Base-by-base conservation (phyloP, 2,113 vertebrate genomes). In the Brienomyrus brachyistius region DNA sequence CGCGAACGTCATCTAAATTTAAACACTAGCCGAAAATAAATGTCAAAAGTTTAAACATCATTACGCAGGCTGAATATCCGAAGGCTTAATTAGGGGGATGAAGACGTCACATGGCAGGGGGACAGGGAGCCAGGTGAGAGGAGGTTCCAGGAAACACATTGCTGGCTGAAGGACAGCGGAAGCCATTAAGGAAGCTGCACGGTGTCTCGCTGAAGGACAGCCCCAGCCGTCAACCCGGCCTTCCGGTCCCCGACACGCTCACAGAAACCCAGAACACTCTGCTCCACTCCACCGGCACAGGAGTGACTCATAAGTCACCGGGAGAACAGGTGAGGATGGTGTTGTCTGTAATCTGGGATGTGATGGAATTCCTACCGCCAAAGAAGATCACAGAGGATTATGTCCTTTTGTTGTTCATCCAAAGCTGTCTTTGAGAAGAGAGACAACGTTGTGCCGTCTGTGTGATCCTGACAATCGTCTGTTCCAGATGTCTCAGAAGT, bases 1-100 rank as follows among this genome's bases (percentile, higher is more conserved):
- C n/a, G 45, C 10, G 17, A 86, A 51, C 48, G 45, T 13, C n/a
- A 50, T 50, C 83, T 86, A 50, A 86, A 86, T 50, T 48, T 50
- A 48, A 50, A 86, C 45, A 86, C 48, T 23, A 86, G n/a, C 23
- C n/a, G 23, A 86, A 86, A 86, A 86, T 86, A 51, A 86, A 86
- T 86, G 45, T 86, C 48, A 86, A 51, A 86, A 35, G 45, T 51
- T 50, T 86, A 86, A 86, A 86, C 45, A 23, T 86, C 45, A 13
- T 27, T 50, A 86, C 3, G 10, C 83, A 86, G 8, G 23, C 21
- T 19, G 83, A 86, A 86, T 86, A 50, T 51, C 48, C 45, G n/a
- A 15, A 51, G n/a, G 47, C 50, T 43, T 86, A 86, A 86, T 86
- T 50, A 86, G 83, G 48, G 23, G 23, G 82, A 45, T 84, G 45